phyloP scores from a whole-genome alignment of 64 coral and sea anemone species.

The Pocillopora damicornis region DNA sequence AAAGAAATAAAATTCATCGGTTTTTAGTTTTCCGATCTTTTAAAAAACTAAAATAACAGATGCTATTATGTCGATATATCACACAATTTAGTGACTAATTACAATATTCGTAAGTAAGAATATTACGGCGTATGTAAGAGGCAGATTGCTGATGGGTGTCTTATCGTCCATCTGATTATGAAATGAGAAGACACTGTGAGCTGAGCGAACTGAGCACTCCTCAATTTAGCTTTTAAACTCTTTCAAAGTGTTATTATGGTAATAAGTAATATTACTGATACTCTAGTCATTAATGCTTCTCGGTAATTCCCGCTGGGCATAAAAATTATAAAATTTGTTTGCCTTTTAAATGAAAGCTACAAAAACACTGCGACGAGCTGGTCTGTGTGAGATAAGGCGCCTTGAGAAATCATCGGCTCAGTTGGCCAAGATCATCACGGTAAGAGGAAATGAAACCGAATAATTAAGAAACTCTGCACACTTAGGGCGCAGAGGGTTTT shows the following conservation, averaged over 20 bases:
- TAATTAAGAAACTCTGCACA: no score
- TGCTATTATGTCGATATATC: neutral
- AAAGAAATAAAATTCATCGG: constrained; percentile 2
- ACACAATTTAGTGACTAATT: neutral
- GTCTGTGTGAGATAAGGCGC: neutral
- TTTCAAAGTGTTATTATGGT: neutral
- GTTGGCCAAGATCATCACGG: neutral
- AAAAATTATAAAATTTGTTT: neutral
- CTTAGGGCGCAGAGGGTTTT: neutral
- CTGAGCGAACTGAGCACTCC: neutral
- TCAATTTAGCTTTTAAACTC: neutral
- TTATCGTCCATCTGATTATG: neutral
- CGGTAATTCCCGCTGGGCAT: neutral
- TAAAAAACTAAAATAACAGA: constrained; percentile 18
- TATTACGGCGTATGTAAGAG: neutral
- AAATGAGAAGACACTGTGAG: neutral
- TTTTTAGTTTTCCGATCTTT: constrained; percentile 5
- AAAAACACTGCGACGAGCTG: neutral
- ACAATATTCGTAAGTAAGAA: neutral
- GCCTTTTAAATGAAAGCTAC: neutral
- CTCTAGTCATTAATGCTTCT: neutral
- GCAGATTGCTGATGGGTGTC: neutral
- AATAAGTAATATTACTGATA: neutral
- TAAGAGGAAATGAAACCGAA: neutral
- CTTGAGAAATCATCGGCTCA: neutral